These are phyloP conservation scores for Aspidoscelis tigris DNA, from an alignment of 2,113 vertebrate genomes.

Conservation along the genomic window DNA sequence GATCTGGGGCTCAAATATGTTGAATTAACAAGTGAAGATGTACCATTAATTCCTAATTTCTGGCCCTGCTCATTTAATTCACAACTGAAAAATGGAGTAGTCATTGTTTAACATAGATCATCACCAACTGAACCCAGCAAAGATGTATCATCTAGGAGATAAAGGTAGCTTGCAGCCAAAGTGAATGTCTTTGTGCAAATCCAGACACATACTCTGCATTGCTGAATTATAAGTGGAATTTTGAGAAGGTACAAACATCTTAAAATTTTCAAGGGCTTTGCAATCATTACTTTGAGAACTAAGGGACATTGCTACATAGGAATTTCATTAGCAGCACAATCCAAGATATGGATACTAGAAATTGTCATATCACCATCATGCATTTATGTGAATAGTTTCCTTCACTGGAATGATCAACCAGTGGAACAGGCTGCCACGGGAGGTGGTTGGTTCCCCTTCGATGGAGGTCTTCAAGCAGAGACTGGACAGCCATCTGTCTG, in stretches of 20 bases:
- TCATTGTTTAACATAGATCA: neutral
- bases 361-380: too few species aligned
- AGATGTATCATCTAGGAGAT: neutral
- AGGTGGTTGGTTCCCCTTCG: too few species aligned
- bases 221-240: neutral
- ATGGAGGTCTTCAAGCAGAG: too few species aligned
- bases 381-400: too few species aligned
- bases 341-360: too few species aligned
- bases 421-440: too few species aligned
- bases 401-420: too few species aligned
- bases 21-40: neutral
- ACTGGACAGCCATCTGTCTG: too few species aligned
- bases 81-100: neutral
- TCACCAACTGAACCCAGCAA: neutral
- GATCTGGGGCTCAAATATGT: neutral
- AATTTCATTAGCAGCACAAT: too few species aligned
- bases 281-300: neutral
- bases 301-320: neutral
- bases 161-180: neutral
- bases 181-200: neutral
- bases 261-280: neutral
- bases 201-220: rapidly evolving
- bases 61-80: rapidly evolving
- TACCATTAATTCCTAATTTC: neutral
- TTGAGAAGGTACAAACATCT: neutral